These are phyloP conservation scores for Sitodiplosis mosellana DNA, from an alignment of 1,140 invertebrate species.

Conservation along the genomic window DNA sequence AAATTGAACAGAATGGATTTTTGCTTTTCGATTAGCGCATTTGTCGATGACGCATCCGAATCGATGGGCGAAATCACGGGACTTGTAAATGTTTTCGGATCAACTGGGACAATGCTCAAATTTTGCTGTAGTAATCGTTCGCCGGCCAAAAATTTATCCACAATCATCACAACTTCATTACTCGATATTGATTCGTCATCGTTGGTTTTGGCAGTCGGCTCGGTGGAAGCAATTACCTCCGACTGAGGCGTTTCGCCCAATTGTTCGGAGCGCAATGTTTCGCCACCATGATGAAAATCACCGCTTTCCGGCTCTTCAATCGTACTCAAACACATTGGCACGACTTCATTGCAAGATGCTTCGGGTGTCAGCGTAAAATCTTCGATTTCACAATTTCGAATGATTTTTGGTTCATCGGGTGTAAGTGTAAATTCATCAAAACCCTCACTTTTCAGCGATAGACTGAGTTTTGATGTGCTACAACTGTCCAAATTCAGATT, in stretches of 20 bases:
- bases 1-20: too few species aligned
- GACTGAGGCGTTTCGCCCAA: too few species aligned
- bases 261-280: too few species aligned
- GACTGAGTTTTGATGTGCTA: conserved; percentile 5
- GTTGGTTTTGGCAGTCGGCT: neutral
- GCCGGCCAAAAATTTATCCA: conserved; percentile 2
- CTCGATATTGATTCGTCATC: neutral
- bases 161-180: conserved; percentile 1
- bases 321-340: too few species aligned
- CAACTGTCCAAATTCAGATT: conserved; percentile 4
- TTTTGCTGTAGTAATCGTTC: neutral
- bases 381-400: conserved; percentile 4
- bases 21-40: neutral
- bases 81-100: too few species aligned
- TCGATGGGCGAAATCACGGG: neutral
- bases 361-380: conserved; percentile 7
- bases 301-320: too few species aligned
- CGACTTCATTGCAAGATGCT: conserved; percentile 1
- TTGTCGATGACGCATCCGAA: neutral
- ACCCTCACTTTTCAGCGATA: conserved; percentile 5
- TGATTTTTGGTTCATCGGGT: conserved; percentile 1
- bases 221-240: too few species aligned
- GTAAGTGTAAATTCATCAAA: conserved; percentile 6
- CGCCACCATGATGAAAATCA: too few species aligned
- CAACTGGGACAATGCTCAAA: too few species aligned